These are phyloP conservation scores for Microchrysa polita DNA, from an alignment of 2,888 invertebrate genomes.

Conservation along the genomic window DNA sequence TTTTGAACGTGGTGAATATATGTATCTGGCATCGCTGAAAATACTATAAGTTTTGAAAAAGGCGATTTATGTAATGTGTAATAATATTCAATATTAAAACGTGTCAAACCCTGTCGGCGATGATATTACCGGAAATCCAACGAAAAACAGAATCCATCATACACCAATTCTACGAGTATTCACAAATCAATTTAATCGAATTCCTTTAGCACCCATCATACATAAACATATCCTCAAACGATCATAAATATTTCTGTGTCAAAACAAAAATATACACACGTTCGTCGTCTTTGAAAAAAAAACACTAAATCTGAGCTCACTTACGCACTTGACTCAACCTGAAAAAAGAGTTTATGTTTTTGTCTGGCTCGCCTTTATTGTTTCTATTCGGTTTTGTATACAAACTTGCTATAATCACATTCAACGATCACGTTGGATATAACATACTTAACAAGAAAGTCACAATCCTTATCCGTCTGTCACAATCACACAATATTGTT, in stretches of 20 bases:
- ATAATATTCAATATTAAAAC: too few species aligned
- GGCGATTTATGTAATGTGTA: too few species aligned
- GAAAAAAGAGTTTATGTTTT: constrained; percentile 6
- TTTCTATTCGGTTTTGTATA: constrained; percentile 14
- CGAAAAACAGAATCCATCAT: too few species aligned
- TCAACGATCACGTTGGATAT: background rate
- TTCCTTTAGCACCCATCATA: background rate
- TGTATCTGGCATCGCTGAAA: too few species aligned
- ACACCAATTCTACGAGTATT: too few species aligned
- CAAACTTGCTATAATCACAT: too few species aligned
- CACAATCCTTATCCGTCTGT: constrained; percentile 6
- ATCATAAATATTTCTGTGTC: constrained; percentile 37
- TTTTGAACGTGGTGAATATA: too few species aligned
- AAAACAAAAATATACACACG: constrained; percentile 32
- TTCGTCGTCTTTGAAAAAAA: background rate
- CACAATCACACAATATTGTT: background rate
- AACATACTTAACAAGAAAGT: constrained; percentile 14
- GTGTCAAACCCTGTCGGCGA: too few species aligned
- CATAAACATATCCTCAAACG: constrained; percentile 8
- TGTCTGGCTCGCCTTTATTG: background rate
- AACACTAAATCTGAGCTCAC: constrained; percentile 15
- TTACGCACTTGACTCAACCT: constrained; percentile 26
- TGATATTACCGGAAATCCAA: too few species aligned
- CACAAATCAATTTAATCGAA: background rate
- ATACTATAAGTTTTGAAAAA: too few species aligned